These are phyloP conservation scores for Thamnophis elegans DNA, from an alignment of 2,797 vertebrate species.

Conservation along the genomic window DNA sequence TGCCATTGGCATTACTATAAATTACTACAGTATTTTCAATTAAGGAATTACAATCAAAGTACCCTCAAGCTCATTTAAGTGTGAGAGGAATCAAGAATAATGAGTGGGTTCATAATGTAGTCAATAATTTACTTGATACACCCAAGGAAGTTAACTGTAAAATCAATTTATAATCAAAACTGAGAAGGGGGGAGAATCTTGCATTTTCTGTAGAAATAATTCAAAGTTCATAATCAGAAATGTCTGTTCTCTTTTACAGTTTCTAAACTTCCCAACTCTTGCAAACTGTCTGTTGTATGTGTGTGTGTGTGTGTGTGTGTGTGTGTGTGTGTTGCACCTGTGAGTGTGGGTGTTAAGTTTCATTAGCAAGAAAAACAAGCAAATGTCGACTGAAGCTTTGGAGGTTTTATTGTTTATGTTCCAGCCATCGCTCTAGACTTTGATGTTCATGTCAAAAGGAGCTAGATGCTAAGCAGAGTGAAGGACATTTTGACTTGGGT, in stretches of 20 bases:
- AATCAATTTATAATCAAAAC: conserved; percentile 32
- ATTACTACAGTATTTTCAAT: neutral
- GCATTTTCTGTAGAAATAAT: conserved; percentile 5
- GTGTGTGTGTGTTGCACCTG: neutral
- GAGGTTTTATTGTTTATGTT: conserved; percentile 16
- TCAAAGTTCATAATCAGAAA: conserved; percentile 33
- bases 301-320: fast-evolving
- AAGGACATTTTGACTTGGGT: conserved; percentile 14
- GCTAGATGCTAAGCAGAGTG: conserved; percentile 16
- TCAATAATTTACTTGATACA: conserved; percentile 36
- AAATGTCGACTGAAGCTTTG: neutral
- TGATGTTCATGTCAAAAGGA: conserved; percentile 24
- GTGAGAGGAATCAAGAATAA: neutral
- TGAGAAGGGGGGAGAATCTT: neutral
- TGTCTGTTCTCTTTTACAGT: conserved; percentile 34
- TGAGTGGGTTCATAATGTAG: conserved; percentile 15
- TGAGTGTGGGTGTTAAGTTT: conserved; percentile 12
- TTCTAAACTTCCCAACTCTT: conserved; percentile 4
- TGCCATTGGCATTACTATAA: neutral
- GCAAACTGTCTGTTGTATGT: neutral
- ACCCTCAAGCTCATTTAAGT: neutral
- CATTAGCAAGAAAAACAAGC: conserved; percentile 46
- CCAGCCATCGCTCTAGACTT: conserved; percentile 8
- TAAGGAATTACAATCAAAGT: neutral
- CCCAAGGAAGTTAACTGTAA: conserved; percentile 27